Percentiles rank a stretch among this genome's conserved stretches.
Evolutionary conservation across 2,797 vertebrate genomes (phyloP).

Genomic region (Craterocephalus amniculus): DNA sequence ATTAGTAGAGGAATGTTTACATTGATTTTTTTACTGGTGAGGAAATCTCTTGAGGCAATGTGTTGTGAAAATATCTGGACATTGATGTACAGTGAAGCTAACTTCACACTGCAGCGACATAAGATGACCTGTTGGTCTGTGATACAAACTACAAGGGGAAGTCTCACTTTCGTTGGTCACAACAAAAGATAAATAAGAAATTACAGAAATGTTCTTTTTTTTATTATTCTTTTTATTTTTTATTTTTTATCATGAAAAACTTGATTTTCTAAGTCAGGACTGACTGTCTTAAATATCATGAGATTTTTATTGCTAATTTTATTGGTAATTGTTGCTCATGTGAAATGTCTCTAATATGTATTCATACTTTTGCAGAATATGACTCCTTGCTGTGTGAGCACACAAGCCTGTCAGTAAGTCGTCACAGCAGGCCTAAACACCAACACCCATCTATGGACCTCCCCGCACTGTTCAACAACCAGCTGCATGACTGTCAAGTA

Average conservation of each 20-base stretch:
- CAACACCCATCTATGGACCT: constrained; percentile 36
- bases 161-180: background rate
- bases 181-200: background rate
- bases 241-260: too few relatives aligned
- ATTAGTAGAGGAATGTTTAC: constrained; percentile 58
- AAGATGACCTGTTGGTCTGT: background rate
- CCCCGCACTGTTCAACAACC: constrained; percentile 56
- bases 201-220: background rate
- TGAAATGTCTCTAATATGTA: constrained; percentile 19
- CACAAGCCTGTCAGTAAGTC: constrained; percentile 58
- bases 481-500: constrained; percentile 50
- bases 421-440: constrained; percentile 30
- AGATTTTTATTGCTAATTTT: too few relatives aligned
- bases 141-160: background rate
- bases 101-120: background rate
- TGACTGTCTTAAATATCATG: background rate
- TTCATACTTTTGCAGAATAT: constrained; percentile 36
- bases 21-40: constrained; percentile 46
- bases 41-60: constrained; percentile 38
- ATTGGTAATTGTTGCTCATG: too few relatives aligned
- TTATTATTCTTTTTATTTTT: too few relatives aligned
- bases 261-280: background rate
- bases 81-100: background rate
- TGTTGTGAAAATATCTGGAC: constrained; percentile 33
- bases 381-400: constrained; percentile 35